These are phyloP conservation scores for Origma solitaria DNA, from an alignment of 2,113 vertebrate genomes.

Conservation along the genomic window DNA sequence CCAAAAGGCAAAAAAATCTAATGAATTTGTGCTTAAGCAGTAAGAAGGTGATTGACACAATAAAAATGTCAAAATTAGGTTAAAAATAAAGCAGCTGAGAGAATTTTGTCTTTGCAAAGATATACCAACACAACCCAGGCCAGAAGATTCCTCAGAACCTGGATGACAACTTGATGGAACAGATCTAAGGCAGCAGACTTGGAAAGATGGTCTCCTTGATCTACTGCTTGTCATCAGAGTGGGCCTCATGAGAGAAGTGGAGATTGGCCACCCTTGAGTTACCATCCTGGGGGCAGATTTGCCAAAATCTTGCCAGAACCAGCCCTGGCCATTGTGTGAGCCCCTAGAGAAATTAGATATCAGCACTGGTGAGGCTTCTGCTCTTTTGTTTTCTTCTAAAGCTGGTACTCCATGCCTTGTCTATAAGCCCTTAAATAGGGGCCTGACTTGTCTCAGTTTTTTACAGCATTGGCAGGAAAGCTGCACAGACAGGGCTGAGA, in stretches of 20 bases:
- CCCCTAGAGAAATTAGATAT: background rate
- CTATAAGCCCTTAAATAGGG: background rate
- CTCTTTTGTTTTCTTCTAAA: background rate
- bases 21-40: background rate
- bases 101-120: background rate
- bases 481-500: background rate
- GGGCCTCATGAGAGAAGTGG: background rate
- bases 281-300: background rate
- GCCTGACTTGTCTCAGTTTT: background rate
- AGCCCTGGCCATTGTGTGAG: fast-evolving
- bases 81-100: background rate
- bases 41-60: background rate
- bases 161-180: background rate
- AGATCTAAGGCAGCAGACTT: background rate
- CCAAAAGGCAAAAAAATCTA: background rate
- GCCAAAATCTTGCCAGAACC: background rate
- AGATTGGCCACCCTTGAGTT: background rate
- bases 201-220: background rate
- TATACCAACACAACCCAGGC: background rate
- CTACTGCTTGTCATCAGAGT: background rate
- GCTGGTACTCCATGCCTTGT: background rate
- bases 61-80: background rate
- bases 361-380: background rate
- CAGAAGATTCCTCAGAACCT: background rate
- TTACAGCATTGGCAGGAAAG: background rate